These are phyloP conservation scores for Pipistrellus pygmaeus DNA, from an alignment of 2,797 vertebrate genomes.

Conservation along the genomic window DNA sequence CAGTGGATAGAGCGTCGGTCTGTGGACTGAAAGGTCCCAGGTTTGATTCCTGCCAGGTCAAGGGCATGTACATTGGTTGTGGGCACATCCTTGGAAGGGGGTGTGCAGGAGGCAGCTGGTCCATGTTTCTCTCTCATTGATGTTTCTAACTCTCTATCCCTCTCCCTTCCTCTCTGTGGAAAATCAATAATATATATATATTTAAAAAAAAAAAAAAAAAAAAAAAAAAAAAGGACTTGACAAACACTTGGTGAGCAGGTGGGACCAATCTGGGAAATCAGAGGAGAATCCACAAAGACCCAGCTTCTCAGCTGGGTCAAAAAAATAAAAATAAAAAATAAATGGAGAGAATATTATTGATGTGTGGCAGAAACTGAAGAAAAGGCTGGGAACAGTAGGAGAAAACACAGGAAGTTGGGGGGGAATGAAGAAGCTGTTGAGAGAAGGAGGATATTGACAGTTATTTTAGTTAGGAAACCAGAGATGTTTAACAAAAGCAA, in stretches of 20 bases:
- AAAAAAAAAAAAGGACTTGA: not conserved
- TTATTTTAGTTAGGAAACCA: constrained; percentile 4
- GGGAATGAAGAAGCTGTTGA: not conserved
- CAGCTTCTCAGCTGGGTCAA: not conserved
- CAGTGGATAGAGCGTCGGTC: no score
- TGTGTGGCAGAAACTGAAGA: not conserved
- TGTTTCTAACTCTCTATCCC: no score
- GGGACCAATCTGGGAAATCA: not conserved
- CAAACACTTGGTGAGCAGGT: not conserved
- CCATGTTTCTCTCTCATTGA: no score
- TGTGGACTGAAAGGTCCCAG: no score
- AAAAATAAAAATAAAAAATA: not conserved
- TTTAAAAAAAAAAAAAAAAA: no score
- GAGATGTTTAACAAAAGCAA: not conserved
- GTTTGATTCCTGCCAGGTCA: no score
- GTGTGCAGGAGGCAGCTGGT: no score
- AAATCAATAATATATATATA: no score
- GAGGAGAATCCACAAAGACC: not conserved
- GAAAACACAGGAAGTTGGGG: not conserved
- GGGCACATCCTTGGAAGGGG: no score
- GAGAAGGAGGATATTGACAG: not conserved
- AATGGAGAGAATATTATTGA: not conserved
- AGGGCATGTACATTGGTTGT: no score
- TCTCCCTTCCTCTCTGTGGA: no score
- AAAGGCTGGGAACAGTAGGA: not conserved